Conservation (phyloP, 1,140 invertebrate genomes). For the Drosophila oshimai region DNA sequence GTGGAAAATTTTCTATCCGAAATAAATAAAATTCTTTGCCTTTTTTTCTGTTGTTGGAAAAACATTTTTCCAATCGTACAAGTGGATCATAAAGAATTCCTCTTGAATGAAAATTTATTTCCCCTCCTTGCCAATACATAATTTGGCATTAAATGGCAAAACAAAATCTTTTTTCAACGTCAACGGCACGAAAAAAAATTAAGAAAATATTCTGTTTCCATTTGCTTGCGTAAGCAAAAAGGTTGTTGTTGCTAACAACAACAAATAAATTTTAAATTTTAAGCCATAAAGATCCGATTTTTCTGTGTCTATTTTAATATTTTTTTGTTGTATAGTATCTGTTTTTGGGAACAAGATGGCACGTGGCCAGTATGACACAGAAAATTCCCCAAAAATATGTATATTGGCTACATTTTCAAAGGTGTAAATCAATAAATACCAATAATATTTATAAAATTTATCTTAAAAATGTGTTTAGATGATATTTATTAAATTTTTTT, state of each 20-base stretch:
- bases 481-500: too few relatives aligned
- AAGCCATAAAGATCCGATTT: slow-evolving; percentile 55
- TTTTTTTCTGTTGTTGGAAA: slow-evolving; percentile 4
- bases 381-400: slow-evolving; percentile 10
- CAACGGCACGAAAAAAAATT: slow-evolving; percentile 32
- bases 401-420: background rate
- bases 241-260: slow-evolving; percentile 46
- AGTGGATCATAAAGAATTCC: slow-evolving; percentile 40
- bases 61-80: slow-evolving; percentile 27
- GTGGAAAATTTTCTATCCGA: slow-evolving; percentile 35
- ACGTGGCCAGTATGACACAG: slow-evolving; percentile 32
- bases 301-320: slow-evolving; percentile 29
- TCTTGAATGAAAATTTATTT: slow-evolving; percentile 38
- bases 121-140: slow-evolving; percentile 21
- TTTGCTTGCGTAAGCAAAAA: slow-evolving; percentile 69
- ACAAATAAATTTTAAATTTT: slow-evolving; percentile 73
- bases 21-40: slow-evolving; percentile 15
- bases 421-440: background rate
- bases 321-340: slow-evolving; percentile 7
- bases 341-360: slow-evolving; percentile 15
- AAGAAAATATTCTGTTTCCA: slow-evolving; percentile 48
- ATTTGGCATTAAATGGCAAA: slow-evolving; percentile 45
- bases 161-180: slow-evolving; percentile 42
- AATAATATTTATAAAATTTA: too few relatives aligned
- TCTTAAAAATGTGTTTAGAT: too few relatives aligned